Percentiles rank a stretch among this genome's conserved stretches.
These are phyloP conservation scores for Choreutis nemorana DNA, from an alignment of 2,888 invertebrate species.

Conservation along the genomic window DNA sequence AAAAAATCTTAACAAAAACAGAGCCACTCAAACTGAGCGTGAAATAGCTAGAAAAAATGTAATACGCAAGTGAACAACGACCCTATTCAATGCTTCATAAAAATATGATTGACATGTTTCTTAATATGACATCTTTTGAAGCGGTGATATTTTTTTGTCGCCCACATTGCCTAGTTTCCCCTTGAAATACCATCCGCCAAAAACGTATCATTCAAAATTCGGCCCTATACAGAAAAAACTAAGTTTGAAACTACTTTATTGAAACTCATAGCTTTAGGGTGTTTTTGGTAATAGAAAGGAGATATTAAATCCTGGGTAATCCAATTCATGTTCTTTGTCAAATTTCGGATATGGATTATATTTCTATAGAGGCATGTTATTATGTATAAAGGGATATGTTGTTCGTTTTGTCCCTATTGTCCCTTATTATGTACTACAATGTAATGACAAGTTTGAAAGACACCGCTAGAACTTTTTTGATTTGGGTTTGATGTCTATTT, in stretches of 20 bases:
- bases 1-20: constrained; percentile 34
- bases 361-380: constrained; percentile 54
- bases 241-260: not conserved
- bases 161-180: constrained; percentile 18
- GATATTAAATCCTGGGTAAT: constrained; percentile 61
- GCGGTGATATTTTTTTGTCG: constrained; percentile 66
- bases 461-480: constrained; percentile 16
- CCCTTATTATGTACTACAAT: constrained; percentile 25
- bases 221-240: not conserved
- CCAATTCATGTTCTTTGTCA: constrained; percentile 62
- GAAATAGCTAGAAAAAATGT: constrained; percentile 46
- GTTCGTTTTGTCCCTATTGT: constrained; percentile 45
- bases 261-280: constrained; percentile 20
- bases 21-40: constrained; percentile 49
- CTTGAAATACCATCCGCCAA: not conserved
- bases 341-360: constrained; percentile 61
- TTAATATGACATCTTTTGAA: constrained; percentile 64
- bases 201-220: constrained; percentile 7
- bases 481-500: not conserved
- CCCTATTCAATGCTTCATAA: constrained; percentile 55
- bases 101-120: constrained; percentile 66
- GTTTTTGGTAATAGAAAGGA: constrained; percentile 39
- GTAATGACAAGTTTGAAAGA: constrained; percentile 35
- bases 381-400: constrained; percentile 47
- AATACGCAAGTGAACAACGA: constrained; percentile 58